Evolutionary conservation across 92 coral and sea anemone species (phyloP), one percentile per base, ranked within the genome.

Genomic region (Actinernus sp.): DNA sequence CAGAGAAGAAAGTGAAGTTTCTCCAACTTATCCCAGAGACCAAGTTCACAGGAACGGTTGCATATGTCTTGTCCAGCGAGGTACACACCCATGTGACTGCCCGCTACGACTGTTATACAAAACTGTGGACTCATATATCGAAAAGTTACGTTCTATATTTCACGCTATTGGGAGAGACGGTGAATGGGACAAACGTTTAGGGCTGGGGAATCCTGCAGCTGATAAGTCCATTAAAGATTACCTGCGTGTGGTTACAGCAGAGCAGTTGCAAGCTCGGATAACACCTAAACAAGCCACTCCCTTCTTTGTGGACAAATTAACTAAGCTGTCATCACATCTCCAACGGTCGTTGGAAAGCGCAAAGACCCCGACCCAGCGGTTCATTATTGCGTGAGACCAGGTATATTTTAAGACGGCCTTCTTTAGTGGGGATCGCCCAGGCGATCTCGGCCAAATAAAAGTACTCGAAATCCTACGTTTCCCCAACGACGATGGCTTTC

Each of bases 241-340:
- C 31, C 49, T 76, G 26, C 55, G 76, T 24, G 41, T 76, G n/a
- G 58, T 62, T 13, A 68, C 81, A 23, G 81, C 80, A 16, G 85
- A 84, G 32, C 85, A 84, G 21, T 43, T 76, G 14, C 81, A 63
- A 43, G 81, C 71, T 9, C 48, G 77, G n/a, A 51, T 85, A 27
- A 77, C 77, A 13, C 82, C 82, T 1, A 77, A 77, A 56, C 91
- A 71, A 52, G 84, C 84, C 16, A 76, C 75, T n/a, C 90, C 90
- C 11, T 67, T 83, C 48, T 74, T 83, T 22, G 74, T 83, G 13
- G 68, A 71, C 33, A 80, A 80, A 47, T 27, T 61, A 28, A 31
- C 73, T 4, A 56, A 43, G 23, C 45, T 55, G 4, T 53, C 55
- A 4, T 31, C 3, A 3, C 66, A 49, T 36, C 26, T 81, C 21